Evolutionary conservation across 2,888 invertebrate species (phyloP), one percentile per base, ranked within the genome.

Genomic region (Subacronicta megacephala): DNA sequence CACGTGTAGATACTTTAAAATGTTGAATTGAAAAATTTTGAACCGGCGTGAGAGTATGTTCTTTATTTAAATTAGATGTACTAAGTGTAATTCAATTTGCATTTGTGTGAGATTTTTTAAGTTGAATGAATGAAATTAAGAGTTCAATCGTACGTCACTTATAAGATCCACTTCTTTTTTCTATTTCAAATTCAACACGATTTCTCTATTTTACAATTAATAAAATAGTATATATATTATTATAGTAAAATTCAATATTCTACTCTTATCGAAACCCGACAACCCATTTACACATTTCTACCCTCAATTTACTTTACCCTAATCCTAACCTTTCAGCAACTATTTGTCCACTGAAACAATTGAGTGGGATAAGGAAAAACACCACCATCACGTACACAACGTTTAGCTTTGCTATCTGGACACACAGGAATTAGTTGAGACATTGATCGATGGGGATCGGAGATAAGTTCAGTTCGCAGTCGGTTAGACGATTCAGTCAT

Each of bases 301-400:
- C 12, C 51, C 40, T 46, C 62, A 53, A 62, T 64, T 62, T 29
- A 26, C 57, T 20, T 15, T 72, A 69, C 80, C 80, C 80, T 80
- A 57, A 52, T 80, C 77, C 75, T 61, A 77, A 70, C 81, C 81
- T 79, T 65, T 71, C 46, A 59, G 76, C 81, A 84, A 85, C 87
- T 88, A 85, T 88, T 88, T 88, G 88, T 87, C 83, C 85, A 81
- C 80, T 83, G 81, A 84, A 86, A 87, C 84, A 86, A 85, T 87
- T 81, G 82, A 61, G 63, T 50, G 46, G 47, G 60, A 62, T 72
- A 69, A 79, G 81, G 87, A 88, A 89, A 89, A 89, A 87, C 82
- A 82, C 78, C 78, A 81, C 75, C 82, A 81, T 55, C 61, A 51
- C 67, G 67, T 54, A 58, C 60, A 45, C 10, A 65, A 33, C 65